phyloP scores from a whole-genome alignment of 2,113 vertebrate genomes.

The Actinemys pallida region DNA sequence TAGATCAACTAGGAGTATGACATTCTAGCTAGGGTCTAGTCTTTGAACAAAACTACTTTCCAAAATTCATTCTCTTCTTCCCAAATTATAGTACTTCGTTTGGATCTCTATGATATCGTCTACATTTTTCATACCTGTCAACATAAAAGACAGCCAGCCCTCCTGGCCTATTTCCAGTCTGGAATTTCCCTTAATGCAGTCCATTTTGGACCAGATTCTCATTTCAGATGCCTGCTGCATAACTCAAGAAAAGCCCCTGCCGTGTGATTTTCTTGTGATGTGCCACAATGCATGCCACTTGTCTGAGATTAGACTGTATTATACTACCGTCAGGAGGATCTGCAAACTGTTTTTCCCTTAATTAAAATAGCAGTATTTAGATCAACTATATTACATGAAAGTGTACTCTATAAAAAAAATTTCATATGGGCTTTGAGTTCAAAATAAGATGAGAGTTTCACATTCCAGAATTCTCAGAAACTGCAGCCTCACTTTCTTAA shows the following conservation, averaged over 20 bases:
- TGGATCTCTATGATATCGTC: background rate
- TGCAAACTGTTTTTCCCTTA: background rate
- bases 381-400: background rate
- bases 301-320: background rate
- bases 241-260: background rate
- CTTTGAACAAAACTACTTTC: constrained; percentile 9
- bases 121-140: constrained; percentile 18
- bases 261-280: background rate
- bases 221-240: background rate
- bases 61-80: background rate
- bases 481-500: background rate
- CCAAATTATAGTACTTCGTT: background rate
- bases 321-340: background rate
- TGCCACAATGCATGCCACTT: background rate
- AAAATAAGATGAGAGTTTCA: background rate
- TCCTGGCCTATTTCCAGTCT: background rate
- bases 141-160: background rate
- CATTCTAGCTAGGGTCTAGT: background rate
- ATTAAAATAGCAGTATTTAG: background rate
- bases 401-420: background rate
- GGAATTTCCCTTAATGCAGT: background rate
- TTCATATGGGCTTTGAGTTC: background rate
- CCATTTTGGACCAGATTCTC: background rate
- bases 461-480: background rate
- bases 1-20: background rate